phyloP scores from a whole-genome alignment of 2,888 invertebrate genomes.

The Acleris sparsana region DNA sequence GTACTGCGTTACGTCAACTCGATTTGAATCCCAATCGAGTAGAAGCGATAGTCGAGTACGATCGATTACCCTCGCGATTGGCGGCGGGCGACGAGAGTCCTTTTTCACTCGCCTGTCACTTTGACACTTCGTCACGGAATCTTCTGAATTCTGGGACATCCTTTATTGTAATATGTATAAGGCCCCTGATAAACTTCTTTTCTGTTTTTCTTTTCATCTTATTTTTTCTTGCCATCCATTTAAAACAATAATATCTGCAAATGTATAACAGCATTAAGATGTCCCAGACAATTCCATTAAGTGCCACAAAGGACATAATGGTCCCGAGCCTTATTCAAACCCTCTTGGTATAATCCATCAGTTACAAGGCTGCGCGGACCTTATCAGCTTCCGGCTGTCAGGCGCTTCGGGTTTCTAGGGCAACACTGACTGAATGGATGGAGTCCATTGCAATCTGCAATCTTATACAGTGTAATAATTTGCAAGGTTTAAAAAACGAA shows the following conservation, averaged over 20 bases:
- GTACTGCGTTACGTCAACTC: constrained; percentile 2
- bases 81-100: constrained; percentile 9
- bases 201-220: too few species aligned
- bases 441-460: too few species aligned
- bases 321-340: not conserved
- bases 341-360: constrained; percentile 22
- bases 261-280: too few species aligned
- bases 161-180: too few species aligned
- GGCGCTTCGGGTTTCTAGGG: constrained; percentile 9
- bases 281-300: too few species aligned
- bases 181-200: too few species aligned
- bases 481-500: too few species aligned
- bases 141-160: too few species aligned
- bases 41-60: constrained; percentile 23
- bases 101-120: constrained; percentile 28
- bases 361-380: constrained; percentile 1
- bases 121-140: constrained; percentile 15
- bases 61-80: constrained; percentile 19
- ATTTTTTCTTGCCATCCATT: too few species aligned
- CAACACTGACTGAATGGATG: not conserved
- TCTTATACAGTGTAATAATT: not conserved
- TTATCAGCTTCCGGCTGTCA: constrained; percentile 26
- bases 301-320: too few species aligned
- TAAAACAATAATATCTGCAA: too few species aligned
- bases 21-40: constrained; percentile 25